These are phyloP conservation scores for Bactericera cockerelli DNA, from an alignment of 1,140 invertebrate species.

Conservation along the genomic window DNA sequence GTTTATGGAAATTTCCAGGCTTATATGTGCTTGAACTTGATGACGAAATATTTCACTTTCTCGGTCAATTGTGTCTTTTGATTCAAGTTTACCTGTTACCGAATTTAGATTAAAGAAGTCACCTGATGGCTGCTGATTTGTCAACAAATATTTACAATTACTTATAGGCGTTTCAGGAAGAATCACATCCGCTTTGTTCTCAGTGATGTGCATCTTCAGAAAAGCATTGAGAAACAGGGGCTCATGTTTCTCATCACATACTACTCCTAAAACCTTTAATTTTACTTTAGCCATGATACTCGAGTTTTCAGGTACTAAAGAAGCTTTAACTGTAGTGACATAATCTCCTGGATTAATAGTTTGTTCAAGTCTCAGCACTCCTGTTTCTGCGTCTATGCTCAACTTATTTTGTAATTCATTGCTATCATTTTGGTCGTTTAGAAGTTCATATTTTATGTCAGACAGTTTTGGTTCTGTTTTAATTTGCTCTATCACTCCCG, in stretches of 20 bases:
- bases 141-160: neutral
- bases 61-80: neutral
- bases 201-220: neutral
- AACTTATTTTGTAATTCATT: neutral
- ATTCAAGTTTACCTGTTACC: neutral
- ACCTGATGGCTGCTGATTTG: neutral
- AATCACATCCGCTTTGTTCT: neutral
- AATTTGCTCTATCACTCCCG: neutral
- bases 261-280: neutral
- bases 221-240: neutral
- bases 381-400: neutral
- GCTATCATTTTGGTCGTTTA: neutral
- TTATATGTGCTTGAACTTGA: neutral
- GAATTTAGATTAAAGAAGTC: neutral
- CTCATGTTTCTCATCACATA: neutral
- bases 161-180: neutral
- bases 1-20: neutral
- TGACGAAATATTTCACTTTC: conserved; percentile 4
- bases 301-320: neutral
- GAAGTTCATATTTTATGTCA: neutral
- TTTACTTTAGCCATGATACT: neutral
- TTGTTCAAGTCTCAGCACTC: neutral
- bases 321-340: neutral
- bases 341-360: neutral
- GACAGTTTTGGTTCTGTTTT: neutral